Conservation (phyloP, 1,140 invertebrate genomes). For the Drosophila elegans region DNA sequence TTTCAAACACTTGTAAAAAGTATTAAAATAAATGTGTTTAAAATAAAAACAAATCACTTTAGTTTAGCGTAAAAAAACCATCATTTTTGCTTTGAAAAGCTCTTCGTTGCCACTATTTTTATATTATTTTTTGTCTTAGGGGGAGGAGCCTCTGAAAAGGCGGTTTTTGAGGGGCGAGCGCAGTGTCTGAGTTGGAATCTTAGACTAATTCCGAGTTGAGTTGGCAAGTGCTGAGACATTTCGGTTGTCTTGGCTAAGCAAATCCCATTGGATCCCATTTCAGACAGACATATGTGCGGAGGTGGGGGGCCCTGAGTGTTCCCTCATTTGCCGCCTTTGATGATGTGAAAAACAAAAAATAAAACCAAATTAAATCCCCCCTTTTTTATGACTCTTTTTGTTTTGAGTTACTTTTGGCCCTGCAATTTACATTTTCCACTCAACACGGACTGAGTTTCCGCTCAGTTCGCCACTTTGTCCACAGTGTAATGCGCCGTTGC, state of each 20-base stretch:
- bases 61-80: too few species aligned
- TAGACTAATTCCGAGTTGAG: constrained; percentile 33
- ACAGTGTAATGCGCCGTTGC: constrained; percentile 50
- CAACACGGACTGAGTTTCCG: constrained; percentile 5
- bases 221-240: constrained; percentile 16
- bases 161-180: constrained; percentile 20
- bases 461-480: constrained; percentile 31
- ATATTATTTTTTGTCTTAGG: background rate
- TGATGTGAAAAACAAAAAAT: constrained; percentile 23
- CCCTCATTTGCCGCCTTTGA: constrained; percentile 39
- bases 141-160: constrained; percentile 18
- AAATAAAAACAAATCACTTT: too few species aligned
- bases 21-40: too few species aligned
- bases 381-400: constrained; percentile 24
- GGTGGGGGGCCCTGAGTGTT: constrained; percentile 35
- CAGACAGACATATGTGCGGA: constrained; percentile 6
- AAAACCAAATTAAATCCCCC: constrained; percentile 1
- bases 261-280: constrained; percentile 45
- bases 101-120: constrained; percentile 3
- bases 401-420: background rate
- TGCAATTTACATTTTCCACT: constrained; percentile 1
- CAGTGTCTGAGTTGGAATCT: constrained; percentile 44
- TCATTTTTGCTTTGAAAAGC: background rate
- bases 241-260: constrained; percentile 29
- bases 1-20: too few species aligned